A percentile compares a stretch with the other conserved stretches of the same genome.
Conservation (phyloP, 2,888 invertebrate genomes). For the Perdita meconis region DNA sequence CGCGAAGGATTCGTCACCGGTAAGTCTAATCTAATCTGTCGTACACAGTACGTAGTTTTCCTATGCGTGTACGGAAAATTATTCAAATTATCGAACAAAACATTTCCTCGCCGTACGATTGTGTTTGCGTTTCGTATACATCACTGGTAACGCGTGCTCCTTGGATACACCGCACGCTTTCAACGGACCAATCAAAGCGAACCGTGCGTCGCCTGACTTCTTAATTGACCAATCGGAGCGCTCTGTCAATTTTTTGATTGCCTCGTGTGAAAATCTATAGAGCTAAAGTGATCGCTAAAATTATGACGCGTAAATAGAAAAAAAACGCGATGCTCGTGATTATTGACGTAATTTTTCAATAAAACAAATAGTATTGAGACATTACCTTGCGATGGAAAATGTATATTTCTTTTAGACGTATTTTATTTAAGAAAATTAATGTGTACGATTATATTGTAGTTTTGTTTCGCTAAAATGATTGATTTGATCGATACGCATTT, state of each 20-base stretch:
- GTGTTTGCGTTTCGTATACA: conserved; percentile 40
- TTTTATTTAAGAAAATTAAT: no score
- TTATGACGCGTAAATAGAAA: conserved; percentile 41
- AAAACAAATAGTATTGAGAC: no score
- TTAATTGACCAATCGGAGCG: conserved; percentile 73
- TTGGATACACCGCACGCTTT: conserved; percentile 72
- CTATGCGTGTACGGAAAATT: neutral
- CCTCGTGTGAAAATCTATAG: conserved; percentile 64
- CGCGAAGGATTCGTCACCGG: conserved; percentile 83
- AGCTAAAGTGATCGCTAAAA: conserved; percentile 34
- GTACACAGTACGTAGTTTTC: neutral
- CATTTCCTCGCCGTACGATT: conserved; percentile 17
- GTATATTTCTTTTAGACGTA: no score
- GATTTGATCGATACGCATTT: neutral
- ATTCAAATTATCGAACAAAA: neutral
- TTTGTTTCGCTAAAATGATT: neutral
- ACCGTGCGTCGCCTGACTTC: conserved; percentile 78
- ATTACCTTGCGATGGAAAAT: no score
- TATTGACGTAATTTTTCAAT: neutral
- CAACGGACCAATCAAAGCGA: conserved; percentile 69
- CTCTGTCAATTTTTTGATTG: conserved; percentile 70
- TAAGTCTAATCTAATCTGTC: conserved; percentile 67
- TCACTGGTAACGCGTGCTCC: conserved; percentile 73
- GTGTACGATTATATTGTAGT: neutral
- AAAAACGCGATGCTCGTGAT: neutral